Conservation (phyloP, 37 sponge, comb jelly and placozoan species). For the Beroe forskalii region DNA sequence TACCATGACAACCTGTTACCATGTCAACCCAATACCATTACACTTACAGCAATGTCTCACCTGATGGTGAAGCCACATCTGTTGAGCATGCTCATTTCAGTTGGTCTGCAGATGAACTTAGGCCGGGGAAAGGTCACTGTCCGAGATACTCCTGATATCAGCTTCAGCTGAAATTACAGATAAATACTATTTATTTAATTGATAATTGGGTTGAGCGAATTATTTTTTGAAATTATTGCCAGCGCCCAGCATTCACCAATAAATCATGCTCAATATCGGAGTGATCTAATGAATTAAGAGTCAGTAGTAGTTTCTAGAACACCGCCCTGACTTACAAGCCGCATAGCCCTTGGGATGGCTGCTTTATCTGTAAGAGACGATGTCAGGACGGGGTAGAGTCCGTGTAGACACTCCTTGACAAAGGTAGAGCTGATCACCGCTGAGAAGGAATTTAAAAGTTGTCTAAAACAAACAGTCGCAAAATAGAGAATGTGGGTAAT, state of each 20-base stretch:
- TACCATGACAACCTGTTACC: too few relatives aligned
- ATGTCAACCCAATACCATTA: too few relatives aligned
- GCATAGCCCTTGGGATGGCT: conserved; percentile 33
- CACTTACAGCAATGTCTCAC: too few relatives aligned
- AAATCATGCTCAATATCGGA: background rate
- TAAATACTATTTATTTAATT: too few relatives aligned
- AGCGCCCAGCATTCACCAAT: too few relatives aligned
- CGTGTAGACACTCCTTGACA: conserved; percentile 14
- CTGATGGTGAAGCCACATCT: conserved; percentile 24
- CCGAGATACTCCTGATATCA: conserved; percentile 25
- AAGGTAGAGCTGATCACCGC: conserved; percentile 32
- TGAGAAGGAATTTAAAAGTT: background rate
- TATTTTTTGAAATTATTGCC: too few relatives aligned
- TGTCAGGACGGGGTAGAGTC: conserved; percentile 16
- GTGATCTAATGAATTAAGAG: too few relatives aligned
- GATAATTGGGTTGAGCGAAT: too few relatives aligned
- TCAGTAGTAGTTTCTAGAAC: too few relatives aligned
- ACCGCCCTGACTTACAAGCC: conserved; percentile 52
- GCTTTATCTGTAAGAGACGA: conserved; percentile 28
- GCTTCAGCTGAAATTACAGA: conserved; percentile 53
- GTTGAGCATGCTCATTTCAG: conserved; percentile 18
- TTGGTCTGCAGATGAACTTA: conserved; percentile 1
- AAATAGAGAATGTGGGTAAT: too few relatives aligned
- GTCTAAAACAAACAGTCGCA: too few relatives aligned
- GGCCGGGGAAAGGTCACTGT: conserved; percentile 48